Evolutionary conservation across 2,797 vertebrate genomes (phyloP).

Genomic region (Amblyraja radiata): DNA sequence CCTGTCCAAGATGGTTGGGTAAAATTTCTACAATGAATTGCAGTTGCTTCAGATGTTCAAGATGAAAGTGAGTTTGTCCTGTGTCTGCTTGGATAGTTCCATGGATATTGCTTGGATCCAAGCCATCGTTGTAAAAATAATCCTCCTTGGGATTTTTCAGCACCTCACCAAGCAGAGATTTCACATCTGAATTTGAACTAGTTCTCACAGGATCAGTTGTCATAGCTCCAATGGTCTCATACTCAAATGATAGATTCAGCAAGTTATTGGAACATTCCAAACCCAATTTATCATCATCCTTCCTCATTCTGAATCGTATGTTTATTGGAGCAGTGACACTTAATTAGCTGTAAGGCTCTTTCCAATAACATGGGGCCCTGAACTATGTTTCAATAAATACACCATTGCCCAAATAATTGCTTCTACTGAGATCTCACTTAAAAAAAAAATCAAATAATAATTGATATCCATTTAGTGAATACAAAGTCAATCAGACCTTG

Average conservation of each 20-base stretch:
- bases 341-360: too few relatives aligned
- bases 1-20: background rate
- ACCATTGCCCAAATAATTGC: background rate
- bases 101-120: background rate
- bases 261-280: background rate
- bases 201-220: background rate
- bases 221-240: background rate
- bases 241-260: background rate
- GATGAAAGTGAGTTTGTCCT: too few relatives aligned
- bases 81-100: background rate
- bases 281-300: background rate
- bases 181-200: background rate
- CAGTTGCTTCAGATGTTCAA: background rate
- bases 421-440: background rate
- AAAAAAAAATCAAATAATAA: background rate
- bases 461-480: background rate
- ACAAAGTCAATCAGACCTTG: background rate
- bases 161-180: background rate
- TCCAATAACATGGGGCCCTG: too few relatives aligned
- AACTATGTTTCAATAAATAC: too few relatives aligned
- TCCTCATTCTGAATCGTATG: background rate
- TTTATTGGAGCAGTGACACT: too few relatives aligned
- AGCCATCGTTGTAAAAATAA: too few relatives aligned
- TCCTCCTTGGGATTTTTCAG: background rate
- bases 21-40: background rate